Evolutionary conservation across 2,888 invertebrate species (phyloP), one percentile per base, ranked within the genome.

Genomic region (Heliconius ismenius): DNA sequence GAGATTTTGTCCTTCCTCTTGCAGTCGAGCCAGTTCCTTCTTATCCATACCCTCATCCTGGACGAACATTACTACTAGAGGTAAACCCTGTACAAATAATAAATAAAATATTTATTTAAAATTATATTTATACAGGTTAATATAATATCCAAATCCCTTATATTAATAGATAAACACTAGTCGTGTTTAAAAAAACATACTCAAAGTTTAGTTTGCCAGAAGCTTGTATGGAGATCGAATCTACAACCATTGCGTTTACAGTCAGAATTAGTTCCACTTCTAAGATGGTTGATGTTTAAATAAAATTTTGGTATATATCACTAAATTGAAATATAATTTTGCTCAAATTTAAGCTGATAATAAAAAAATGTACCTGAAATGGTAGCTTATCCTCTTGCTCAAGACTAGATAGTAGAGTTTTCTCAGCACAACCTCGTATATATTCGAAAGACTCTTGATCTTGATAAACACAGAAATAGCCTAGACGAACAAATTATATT

Each of bases 371-470:
- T 10, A 93, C 93, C 92, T 98, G 98, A 89, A 98, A 97, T 18
- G 97, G 97, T 79, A 97, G 89, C 85, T 98, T 97, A 86, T 98
- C 98, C 86, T 98, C 98, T 84, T 98, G 97, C 86, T 98, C 98
- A 77, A 98, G 95, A 94, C 98, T 98, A 26, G 97, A 97, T 15
- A 98, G 93, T 39, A 99, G 94, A 4, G 98, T 98, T 89, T 98
- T 98, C 89, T 98, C 98, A 81, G 99, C 95, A 89, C 98, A 98
- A 78, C 97, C 97, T 82, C 98, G 95, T 73, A 99, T 96, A 88
- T 98, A 98, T 86, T 98, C 98, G 86, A 99, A 97, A 0, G 98
- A 97, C 85, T 98, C 97, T 83, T 97, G 97, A 85, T 98, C 98
- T 85, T 98, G 97, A 90, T 97, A 99, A 32, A 98, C 97, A 90